Percentiles rank a stretch among this genome's conserved stretches.
Evolutionary conservation across 2,888 invertebrate species (phyloP).

Genomic region (Tipula helvola): DNA sequence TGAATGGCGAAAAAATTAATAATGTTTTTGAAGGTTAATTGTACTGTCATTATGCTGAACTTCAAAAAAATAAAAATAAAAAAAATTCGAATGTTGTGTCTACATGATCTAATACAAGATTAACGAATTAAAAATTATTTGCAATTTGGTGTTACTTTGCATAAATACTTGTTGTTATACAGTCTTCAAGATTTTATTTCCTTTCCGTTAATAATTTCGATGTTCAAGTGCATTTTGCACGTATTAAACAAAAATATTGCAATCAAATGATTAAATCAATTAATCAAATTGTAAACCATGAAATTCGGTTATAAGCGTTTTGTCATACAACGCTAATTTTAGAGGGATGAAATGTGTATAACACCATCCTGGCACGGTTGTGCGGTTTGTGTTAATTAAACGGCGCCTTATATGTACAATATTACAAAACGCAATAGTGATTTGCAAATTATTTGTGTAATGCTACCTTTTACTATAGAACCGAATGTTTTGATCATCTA

Average conservation of each 20-base stretch:
- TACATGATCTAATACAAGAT: neutral
- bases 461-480: too few relatives aligned
- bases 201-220: neutral
- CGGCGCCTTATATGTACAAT: too few relatives aligned
- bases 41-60: neutral
- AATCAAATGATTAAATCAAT: neutral
- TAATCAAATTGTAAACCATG: neutral
- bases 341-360: neutral
- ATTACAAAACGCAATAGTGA: too few relatives aligned
- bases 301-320: neutral
- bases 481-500: too few relatives aligned
- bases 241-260: neutral
- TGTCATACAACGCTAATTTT: neutral
- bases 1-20: neutral
- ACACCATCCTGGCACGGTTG: too few relatives aligned
- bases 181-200: neutral
- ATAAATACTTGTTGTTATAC: neutral
- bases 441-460: too few relatives aligned
- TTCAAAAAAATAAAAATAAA: neutral
- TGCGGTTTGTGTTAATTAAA: too few relatives aligned
- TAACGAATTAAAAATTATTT: neutral
- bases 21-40: neutral
- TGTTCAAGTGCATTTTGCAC: neutral
- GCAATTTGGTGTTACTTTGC: neutral
- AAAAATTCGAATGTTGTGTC: neutral